A percentile compares a stretch with the other conserved stretches of the same genome.
Conservation (phyloP, 2,113 vertebrate species). For the Rhinolophus sinicus region DNA sequence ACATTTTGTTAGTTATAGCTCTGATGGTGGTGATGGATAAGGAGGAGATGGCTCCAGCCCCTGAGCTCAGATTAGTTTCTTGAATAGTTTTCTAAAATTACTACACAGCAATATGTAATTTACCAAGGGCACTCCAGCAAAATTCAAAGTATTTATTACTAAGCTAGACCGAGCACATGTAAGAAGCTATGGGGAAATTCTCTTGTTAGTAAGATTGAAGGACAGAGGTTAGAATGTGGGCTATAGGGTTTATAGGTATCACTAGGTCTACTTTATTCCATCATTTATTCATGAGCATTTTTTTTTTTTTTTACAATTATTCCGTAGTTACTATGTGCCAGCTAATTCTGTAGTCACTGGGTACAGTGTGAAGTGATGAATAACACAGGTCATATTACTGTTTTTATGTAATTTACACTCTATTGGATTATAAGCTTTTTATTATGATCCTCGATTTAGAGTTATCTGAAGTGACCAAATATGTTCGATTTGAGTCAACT, state of each 20-base stretch:
- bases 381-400: neutral
- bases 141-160: neutral
- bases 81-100: neutral
- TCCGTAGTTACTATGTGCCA: neutral
- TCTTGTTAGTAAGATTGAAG: neutral
- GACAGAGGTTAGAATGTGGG: neutral
- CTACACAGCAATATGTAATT: neutral
- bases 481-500: neutral
- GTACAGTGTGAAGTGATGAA: neutral
- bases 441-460: neutral
- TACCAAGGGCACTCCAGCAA: neutral
- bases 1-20: neutral
- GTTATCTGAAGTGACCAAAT: neutral
- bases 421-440: neutral
- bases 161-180: neutral
- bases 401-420: neutral
- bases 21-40: neutral
- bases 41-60: neutral
- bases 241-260: neutral
- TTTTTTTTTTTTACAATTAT: neutral
- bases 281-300: neutral
- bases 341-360: neutral
- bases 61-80: neutral
- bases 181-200: neutral
- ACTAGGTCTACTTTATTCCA: neutral